Conservation (phyloP, 1,140 invertebrate genomes). For the Homarus americanus region DNA sequence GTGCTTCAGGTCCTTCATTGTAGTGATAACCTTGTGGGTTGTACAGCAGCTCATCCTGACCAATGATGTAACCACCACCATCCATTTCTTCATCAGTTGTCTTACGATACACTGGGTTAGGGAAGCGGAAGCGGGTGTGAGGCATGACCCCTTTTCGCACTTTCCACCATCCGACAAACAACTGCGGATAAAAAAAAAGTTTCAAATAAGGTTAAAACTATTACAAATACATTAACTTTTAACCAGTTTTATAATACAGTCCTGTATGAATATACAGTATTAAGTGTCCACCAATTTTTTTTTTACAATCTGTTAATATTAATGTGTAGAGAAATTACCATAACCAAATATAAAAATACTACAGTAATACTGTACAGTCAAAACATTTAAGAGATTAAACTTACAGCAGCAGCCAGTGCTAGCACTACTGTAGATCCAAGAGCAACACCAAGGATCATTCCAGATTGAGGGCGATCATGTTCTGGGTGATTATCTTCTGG, state of each 20-base stretch:
- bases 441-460: constrained; percentile 43
- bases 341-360: too few relatives aligned
- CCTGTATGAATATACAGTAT: too few relatives aligned
- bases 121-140: constrained; percentile 58
- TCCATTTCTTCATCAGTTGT: constrained; percentile 56
- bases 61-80: constrained; percentile 52
- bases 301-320: too few relatives aligned
- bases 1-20: constrained; percentile 18
- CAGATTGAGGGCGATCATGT: constrained; percentile 24
- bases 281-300: not conserved
- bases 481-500: too few relatives aligned
- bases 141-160: constrained; percentile 9
- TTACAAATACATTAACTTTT: not conserved
- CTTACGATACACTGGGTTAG: constrained; percentile 63
- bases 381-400: too few relatives aligned
- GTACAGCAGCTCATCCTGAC: constrained; percentile 53
- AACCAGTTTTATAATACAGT: not conserved
- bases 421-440: constrained; percentile 33
- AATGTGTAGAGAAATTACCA: too few relatives aligned
- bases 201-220: not conserved
- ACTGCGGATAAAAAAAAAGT: constrained; percentile 9
- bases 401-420: constrained; percentile 22
- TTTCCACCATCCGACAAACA: constrained; percentile 40
- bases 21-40: constrained; percentile 6
- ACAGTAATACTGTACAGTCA: too few relatives aligned